phyloP scores from a whole-genome alignment of 1,140 invertebrate genomes.

The Semibalanus balanoides region DNA sequence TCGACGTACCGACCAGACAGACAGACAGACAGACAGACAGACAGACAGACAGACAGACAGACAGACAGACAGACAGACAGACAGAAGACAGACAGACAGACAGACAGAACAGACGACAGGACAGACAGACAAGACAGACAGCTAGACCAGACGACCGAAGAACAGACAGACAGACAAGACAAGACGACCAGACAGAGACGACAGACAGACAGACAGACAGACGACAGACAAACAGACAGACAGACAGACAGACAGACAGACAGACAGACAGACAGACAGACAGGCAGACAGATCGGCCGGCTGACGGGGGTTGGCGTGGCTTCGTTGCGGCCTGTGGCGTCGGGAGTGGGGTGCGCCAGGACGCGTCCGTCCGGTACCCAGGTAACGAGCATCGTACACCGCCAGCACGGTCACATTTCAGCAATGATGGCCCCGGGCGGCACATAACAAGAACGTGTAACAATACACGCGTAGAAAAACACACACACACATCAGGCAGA shows the following conservation, averaged over 20 bases:
- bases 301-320: no score
- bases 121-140: not conserved
- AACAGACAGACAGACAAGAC: not conserved
- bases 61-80: not conserved
- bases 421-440: no score
- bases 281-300: not conserved
- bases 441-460: no score
- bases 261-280: not conserved
- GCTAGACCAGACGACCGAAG: no score
- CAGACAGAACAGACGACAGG: not conserved
- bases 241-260: not conserved
- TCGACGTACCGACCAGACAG: not conserved
- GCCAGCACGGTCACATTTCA: no score
- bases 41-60: not conserved
- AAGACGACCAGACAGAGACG: not conserved
- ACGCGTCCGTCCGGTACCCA: no score
- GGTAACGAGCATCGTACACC: no score
- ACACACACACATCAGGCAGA: no score
- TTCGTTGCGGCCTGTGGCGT: no score
- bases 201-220: not conserved
- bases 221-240: not conserved
- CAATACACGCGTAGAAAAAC: no score
- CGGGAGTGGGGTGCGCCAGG: no score
- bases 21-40: not conserved
- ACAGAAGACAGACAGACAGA: not conserved